Evolutionary conservation across 2,888 invertebrate genomes (phyloP).

Genomic region (Acanthosepion lycidas): DNA sequence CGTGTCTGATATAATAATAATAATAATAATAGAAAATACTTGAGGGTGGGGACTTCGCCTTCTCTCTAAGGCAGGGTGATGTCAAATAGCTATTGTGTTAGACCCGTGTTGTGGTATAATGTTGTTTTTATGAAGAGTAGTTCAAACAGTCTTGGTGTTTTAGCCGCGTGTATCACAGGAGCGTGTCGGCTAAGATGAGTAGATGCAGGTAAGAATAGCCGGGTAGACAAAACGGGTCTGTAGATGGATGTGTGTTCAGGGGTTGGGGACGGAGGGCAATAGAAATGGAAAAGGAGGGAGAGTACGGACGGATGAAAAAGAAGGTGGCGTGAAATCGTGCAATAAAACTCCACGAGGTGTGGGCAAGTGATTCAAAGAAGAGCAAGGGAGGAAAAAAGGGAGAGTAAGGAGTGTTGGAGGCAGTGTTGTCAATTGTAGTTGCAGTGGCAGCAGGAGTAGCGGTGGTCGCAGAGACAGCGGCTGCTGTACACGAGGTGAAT

Average conservation of each 20-base stretch:
- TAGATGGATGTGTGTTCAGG: constrained; percentile 17
- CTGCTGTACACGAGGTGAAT: background rate
- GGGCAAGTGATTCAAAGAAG: background rate
- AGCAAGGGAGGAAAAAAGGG: background rate
- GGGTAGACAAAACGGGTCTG: background rate
- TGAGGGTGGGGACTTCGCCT: background rate
- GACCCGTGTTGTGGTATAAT: background rate
- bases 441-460: background rate
- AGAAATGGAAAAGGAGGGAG: too few relatives aligned
- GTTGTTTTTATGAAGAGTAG: background rate
- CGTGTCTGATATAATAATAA: background rate
- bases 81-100: background rate
- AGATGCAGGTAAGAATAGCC: background rate
- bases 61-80: background rate
- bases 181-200: background rate
- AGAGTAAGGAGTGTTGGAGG: background rate
- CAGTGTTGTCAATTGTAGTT: background rate
- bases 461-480: background rate
- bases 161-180: background rate
- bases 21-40: background rate
- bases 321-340: background rate
- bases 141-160: background rate
- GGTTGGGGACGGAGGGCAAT: background rate
- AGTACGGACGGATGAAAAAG: background rate
- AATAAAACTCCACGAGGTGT: constrained; percentile 20